phyloP scores from a whole-genome alignment of 1,140 invertebrate genomes.

The Oryctes rhinoceros region DNA sequence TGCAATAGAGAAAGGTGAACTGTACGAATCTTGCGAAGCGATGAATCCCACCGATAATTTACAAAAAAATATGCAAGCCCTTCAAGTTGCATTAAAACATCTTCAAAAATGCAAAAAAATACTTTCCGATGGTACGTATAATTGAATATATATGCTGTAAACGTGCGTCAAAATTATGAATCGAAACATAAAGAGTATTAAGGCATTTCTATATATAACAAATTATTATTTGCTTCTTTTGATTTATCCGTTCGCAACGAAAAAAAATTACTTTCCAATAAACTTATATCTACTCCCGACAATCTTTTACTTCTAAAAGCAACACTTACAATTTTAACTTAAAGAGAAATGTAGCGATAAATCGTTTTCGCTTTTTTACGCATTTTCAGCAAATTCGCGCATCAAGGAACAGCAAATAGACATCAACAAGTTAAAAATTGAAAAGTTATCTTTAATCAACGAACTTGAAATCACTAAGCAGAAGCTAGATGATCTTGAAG shows the following conservation, averaged over 20 bases:
- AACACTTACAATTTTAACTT: too few relatives aligned
- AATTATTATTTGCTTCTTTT: too few relatives aligned
- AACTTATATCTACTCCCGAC: too few relatives aligned
- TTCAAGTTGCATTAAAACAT: not conserved
- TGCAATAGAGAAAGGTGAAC: not conserved
- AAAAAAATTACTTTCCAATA: too few relatives aligned
- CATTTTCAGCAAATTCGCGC: not conserved
- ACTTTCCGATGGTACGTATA: not conserved
- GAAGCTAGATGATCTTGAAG: not conserved
- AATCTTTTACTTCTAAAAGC: too few relatives aligned
- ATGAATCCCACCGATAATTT: not conserved
- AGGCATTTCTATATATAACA: too few relatives aligned
- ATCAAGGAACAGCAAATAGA: not conserved
- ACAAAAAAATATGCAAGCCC: not conserved
- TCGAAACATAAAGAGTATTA: too few relatives aligned
- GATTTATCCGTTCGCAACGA: too few relatives aligned
- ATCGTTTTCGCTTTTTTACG: too few relatives aligned
- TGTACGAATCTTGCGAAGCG: not conserved
- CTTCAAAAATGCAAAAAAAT: not conserved
- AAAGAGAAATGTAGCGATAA: too few relatives aligned
- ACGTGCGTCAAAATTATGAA: too few relatives aligned
- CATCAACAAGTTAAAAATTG: not conserved
- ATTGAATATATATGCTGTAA: too few relatives aligned
- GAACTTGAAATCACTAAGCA: not conserved
- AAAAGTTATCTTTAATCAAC: not conserved